phyloP scores from a whole-genome alignment of 1,140 invertebrate genomes.

The Frieseomelitta varia region DNA sequence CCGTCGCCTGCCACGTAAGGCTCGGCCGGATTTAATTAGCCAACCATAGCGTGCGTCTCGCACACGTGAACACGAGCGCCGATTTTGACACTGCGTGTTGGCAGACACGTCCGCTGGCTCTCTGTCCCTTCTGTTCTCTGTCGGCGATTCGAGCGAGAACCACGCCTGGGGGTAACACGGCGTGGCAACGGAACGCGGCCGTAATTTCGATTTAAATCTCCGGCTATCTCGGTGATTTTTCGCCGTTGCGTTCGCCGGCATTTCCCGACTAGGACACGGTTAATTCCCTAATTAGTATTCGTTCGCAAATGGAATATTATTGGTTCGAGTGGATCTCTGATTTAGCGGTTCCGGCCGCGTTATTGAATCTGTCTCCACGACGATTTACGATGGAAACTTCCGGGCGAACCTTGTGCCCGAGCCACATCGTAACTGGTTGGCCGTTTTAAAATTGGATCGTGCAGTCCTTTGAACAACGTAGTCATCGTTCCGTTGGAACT shows the following conservation, averaged over 20 bases:
- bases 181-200: neutral
- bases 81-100: slow-evolving; percentile 25
- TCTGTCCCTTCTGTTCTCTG: neutral
- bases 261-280: neutral
- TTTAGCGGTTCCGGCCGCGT: neutral
- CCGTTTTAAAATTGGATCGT: neutral
- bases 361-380: neutral
- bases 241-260: no score
- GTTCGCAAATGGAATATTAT: slow-evolving; percentile 24
- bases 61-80: neutral
- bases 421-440: neutral
- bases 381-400: neutral
- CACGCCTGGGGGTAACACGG: neutral
- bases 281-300: slow-evolving; percentile 23
- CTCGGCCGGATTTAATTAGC: slow-evolving; percentile 62
- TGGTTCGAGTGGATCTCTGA: neutral
- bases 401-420: neutral
- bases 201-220: slow-evolving; percentile 9
- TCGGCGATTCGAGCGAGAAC: neutral
- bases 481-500: neutral
- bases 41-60: neutral
- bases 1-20: slow-evolving; percentile 47
- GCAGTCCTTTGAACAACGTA: neutral
- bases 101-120: neutral
- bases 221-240: slow-evolving; percentile 11